phyloP scores from a whole-genome alignment of 2,888 invertebrate genomes.

The Agonopterix alstromeriana region DNA sequence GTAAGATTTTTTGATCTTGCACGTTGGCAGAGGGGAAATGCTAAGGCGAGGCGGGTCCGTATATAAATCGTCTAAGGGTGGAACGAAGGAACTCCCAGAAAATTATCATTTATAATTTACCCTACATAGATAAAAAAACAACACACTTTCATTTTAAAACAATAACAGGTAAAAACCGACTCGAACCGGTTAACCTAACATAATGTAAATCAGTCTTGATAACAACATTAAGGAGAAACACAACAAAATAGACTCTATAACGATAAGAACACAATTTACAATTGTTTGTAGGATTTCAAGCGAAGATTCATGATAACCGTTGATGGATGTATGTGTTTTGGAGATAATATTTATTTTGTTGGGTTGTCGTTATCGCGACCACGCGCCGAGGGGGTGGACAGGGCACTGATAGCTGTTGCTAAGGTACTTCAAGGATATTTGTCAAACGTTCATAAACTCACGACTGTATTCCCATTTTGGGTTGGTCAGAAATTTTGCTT shows the following conservation, averaged over 20 bases:
- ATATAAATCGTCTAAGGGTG: no score
- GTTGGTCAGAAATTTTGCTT: no score
- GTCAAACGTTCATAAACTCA: no score
- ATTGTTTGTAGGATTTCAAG: neutral
- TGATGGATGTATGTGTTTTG: conserved; percentile 1
- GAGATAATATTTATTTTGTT: neutral
- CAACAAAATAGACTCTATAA: neutral
- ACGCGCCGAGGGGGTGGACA: neutral
- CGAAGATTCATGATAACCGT: neutral
- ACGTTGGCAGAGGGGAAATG: no score
- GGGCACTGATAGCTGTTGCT: neutral
- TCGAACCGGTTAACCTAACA: neutral
- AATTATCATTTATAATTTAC: no score
- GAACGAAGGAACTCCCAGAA: no score
- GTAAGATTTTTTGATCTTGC: no score
- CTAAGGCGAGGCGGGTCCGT: no score
- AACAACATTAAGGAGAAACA: neutral
- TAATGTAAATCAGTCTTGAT: neutral
- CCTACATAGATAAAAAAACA: no score
- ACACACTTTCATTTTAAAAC: neutral
- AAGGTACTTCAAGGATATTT: no score
- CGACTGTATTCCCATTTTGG: no score
- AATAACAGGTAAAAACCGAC: neutral
- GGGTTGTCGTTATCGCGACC: neutral
- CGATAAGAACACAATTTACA: neutral